Evolutionary conservation across 2,797 vertebrate species (phyloP).

Genomic region (Pipistrellus pipistrellus): DNA sequence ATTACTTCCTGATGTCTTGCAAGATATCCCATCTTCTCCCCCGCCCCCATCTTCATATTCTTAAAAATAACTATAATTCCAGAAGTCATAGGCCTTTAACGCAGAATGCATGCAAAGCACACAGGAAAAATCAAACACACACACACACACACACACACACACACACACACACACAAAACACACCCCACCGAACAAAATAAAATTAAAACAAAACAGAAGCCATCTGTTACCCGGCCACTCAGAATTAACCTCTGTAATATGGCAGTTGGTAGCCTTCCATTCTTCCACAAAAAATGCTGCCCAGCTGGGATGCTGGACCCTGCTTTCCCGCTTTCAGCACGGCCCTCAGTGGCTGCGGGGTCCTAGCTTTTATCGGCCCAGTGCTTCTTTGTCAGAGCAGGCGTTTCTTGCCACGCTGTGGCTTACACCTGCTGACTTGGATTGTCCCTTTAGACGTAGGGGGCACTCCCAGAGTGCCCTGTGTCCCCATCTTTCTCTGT

Average conservation of each 20-base stretch:
- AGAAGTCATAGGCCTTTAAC: slow-evolving; percentile 22
- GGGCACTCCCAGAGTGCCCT: no score
- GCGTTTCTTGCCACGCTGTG: neutral
- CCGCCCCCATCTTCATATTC: neutral
- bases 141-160: neutral
- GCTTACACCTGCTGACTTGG: neutral
- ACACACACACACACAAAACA: neutral
- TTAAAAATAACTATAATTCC: slow-evolving; percentile 17
- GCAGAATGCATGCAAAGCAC: neutral
- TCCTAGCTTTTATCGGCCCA: neutral
- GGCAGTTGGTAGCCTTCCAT: neutral
- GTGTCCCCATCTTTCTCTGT: neutral
- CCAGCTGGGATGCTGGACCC: neutral
- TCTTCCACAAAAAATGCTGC: neutral
- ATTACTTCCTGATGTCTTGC: neutral
- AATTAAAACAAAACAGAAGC: slow-evolving; percentile 28
- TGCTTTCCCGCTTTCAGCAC: neutral
- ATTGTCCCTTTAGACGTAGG: neutral
- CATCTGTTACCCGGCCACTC: neutral
- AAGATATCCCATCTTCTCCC: neutral
- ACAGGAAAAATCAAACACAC: neutral
- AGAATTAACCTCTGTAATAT: neutral
- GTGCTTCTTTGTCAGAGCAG: neutral
- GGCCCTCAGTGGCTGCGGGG: neutral
- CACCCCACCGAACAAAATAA: slow-evolving; percentile 3